A percentile compares a stretch with the other conserved stretches of the same genome.
phyloP scores from a whole-genome alignment of 2,113 vertebrate genomes.

The Gadus chalcogrammus region DNA sequence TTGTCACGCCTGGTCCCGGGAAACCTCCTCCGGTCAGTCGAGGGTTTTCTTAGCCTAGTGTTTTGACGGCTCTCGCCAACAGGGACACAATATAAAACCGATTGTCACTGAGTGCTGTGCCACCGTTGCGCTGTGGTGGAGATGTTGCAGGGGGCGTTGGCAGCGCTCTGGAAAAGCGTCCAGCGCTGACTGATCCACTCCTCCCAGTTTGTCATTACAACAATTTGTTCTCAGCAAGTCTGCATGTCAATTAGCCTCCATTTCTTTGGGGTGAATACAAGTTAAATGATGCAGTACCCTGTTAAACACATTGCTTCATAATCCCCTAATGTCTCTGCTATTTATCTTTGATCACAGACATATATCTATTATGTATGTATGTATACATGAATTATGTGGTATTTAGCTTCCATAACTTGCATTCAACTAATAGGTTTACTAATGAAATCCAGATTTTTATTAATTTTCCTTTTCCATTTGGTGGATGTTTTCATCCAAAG shows the following conservation, averaged over 20 bases:
- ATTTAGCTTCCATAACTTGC: constrained; percentile 4
- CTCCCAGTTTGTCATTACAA: constrained; percentile 31
- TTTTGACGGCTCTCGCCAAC: constrained; percentile 59
- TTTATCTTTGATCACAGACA: background rate
- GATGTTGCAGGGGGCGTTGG: constrained; percentile 3
- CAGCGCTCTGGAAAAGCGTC: constrained; percentile 8
- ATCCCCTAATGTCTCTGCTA: too few relatives aligned
- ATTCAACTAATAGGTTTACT: background rate
- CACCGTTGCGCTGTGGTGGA: background rate
- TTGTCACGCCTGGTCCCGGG: too few relatives aligned
- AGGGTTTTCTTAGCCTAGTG: constrained; percentile 20
- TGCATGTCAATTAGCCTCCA: constrained; percentile 41
- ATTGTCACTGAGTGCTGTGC: background rate
- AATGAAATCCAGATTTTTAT: background rate
- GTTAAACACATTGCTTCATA: constrained; percentile 13
- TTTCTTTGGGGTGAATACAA: constrained; percentile 25
- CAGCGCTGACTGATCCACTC: constrained; percentile 8
- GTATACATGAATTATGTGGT: background rate
- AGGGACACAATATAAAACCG: constrained; percentile 41
- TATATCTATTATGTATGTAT: background rate
- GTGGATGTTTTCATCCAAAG: too few relatives aligned
- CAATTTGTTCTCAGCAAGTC: constrained; percentile 40
- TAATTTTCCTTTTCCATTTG: too few relatives aligned
- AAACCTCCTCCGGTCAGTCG: too few relatives aligned
- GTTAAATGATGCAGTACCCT: constrained; percentile 31